These are phyloP conservation scores for Anser brachyrhynchus DNA, from an alignment of 2,113 vertebrate species.

Conservation along the genomic window DNA sequence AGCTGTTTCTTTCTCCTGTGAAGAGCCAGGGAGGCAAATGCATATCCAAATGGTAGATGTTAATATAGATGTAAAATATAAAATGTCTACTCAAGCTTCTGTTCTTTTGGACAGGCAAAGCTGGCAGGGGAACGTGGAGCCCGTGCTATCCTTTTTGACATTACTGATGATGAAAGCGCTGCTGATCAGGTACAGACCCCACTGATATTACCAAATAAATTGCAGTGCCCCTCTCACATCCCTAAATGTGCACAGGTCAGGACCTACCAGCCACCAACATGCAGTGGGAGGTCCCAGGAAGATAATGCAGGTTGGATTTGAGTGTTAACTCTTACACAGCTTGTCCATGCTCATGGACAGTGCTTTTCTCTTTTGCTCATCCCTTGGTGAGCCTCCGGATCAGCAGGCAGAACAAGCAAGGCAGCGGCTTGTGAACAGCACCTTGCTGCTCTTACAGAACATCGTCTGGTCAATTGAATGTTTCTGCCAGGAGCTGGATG, in stretches of 20 bases:
- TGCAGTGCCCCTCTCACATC: background rate
- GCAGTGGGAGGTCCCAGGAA: background rate
- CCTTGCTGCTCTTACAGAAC: background rate
- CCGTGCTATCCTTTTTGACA: conserved; percentile 93
- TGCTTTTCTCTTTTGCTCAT: background rate
- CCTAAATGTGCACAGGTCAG: background rate
- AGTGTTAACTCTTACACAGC: background rate
- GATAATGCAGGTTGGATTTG: background rate
- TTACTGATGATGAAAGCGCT: conserved; percentile 88
- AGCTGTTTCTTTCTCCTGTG: background rate
- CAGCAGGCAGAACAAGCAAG: background rate
- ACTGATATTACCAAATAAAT: background rate
- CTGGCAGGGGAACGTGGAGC: conserved; percentile 93
- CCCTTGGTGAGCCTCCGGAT: rapidly evolving
- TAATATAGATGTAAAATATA: background rate
- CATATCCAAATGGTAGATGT: rapidly evolving
- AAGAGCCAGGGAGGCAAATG: background rate
- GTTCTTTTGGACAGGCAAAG: conserved; percentile 83
- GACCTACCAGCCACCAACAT: background rate
- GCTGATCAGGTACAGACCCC: conserved; percentile 83
- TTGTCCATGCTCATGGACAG: background rate
- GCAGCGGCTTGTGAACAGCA: background rate
- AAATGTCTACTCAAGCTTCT: conserved; percentile 1
- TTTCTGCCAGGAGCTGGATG: background rate
- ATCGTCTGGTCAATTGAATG: background rate